Evolutionary conservation across 2,797 vertebrate species (phyloP).

Genomic region (Premnoplex brunnescens): DNA sequence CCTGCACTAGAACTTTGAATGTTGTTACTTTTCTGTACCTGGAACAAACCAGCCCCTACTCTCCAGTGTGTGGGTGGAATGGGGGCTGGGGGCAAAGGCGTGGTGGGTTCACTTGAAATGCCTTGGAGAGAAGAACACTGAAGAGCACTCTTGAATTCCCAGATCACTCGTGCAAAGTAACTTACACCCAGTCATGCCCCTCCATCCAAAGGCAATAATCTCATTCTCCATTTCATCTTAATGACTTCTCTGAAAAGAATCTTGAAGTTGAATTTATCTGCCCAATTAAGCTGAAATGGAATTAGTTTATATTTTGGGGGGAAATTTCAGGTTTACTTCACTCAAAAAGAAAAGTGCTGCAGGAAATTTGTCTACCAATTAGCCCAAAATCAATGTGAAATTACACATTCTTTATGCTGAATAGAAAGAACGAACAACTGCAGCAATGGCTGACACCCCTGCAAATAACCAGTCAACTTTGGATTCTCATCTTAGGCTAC

Average conservation of each 20-base stretch:
- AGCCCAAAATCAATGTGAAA: not conserved
- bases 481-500: not conserved
- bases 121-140: not conserved
- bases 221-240: not conserved
- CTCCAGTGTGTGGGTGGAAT: not conserved
- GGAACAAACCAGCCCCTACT: not conserved
- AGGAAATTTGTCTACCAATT: not conserved
- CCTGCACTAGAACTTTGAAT: not conserved
- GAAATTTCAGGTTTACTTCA: not conserved
- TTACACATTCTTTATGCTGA: not conserved
- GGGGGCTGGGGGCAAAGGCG: too few species aligned
- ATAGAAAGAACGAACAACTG: not conserved
- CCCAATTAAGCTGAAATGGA: not conserved
- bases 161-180: not conserved
- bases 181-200: not conserved
- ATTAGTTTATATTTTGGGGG: not conserved
- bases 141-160: not conserved
- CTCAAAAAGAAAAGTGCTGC: not conserved
- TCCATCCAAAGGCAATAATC: not conserved
- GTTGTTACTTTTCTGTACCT: not conserved
- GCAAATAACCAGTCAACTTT: not conserved
- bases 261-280: not conserved
- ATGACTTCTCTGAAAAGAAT: not conserved
- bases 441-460: not conserved
- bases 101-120: not conserved